Base-by-base conservation (phyloP, 2,113 vertebrate genomes). In the Tychaedon coryphoeus region DNA sequence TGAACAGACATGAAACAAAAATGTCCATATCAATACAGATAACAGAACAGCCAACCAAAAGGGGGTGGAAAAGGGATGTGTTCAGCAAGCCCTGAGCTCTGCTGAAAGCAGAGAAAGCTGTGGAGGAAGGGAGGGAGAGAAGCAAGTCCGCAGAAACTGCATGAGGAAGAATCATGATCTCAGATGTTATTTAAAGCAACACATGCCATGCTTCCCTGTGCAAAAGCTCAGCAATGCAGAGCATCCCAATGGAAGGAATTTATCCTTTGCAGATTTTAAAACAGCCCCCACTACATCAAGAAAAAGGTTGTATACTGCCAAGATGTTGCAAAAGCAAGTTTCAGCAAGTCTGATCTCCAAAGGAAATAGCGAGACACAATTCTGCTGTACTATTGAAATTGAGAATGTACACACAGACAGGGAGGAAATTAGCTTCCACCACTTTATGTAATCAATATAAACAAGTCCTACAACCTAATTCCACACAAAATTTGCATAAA, bases 1-100 rank as follows among this genome's bases (percentile, higher is more conserved):
- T 9, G 54, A 95, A 34, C 48, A 76, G 66, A 78, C 29, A 76
- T 3, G 90, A 90, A 95, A 82, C 57, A 88, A 86, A 86, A 75
- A 45, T 4, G 5, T 48, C 76, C 5, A 0, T n/a, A 84, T 77
- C 77, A 54, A 25, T 61, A 82, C 8, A 85, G 50, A 11, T 48
- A 81, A 95, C 14, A 72, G 45, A 86, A 64, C 1, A 23, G 61
- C 7, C 40, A 85, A 72, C 13, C 12, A 78, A 78, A 82, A 50
- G 18, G 2, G 12, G 6, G 18, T 15, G 20, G 29, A 10, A 56
- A 64, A 72, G n/a, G 25, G 50, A 64, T 16, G 48, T n/a, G 40
- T 64, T 67, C 22, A 67, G 34, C 45, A 87, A 87, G 40, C 34
- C 36, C 12, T 87, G 20, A 57, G 73, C 62, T 70, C 42, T 78